Conservation (phyloP, 37 sponge, comb jelly and placozoan species). For the Axinella damicornis region DNA sequence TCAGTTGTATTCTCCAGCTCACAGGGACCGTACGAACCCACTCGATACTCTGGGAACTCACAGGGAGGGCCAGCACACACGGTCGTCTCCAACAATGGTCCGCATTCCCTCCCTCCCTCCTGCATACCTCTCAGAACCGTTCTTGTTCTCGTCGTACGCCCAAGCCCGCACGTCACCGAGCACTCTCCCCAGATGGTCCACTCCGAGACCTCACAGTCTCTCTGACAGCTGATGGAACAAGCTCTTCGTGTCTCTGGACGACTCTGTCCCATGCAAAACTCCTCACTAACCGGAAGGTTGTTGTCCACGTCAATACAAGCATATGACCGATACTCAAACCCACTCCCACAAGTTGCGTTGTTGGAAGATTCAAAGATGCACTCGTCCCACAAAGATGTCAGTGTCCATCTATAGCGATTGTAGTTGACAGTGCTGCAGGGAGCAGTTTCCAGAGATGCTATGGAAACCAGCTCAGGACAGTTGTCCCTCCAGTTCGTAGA, state of each 20-base stretch:
- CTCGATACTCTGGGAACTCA: background rate
- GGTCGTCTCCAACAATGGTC: constrained; percentile 3
- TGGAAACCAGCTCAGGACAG: constrained; percentile 22
- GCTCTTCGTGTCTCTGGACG: no score
- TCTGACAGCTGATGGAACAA: constrained; percentile 20
- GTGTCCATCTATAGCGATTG: background rate
- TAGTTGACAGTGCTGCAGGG: background rate
- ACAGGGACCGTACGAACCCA: constrained; percentile 4
- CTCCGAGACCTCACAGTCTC: constrained; percentile 4
- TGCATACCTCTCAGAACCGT: background rate
- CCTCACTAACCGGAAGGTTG: background rate
- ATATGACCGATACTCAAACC: background rate
- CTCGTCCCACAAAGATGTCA: background rate
- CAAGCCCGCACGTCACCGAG: constrained; percentile 29
- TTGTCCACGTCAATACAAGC: background rate
- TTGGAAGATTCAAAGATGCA: constrained; percentile 19
- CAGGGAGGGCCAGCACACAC: constrained; percentile 21
- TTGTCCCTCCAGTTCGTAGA: background rate
- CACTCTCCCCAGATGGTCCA: constrained; percentile 38
- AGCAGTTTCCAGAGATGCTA: background rate
- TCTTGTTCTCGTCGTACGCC: constrained; percentile 11
- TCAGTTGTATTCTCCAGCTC: background rate
- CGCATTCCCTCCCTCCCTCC: constrained; percentile 17
- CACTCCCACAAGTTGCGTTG: constrained; percentile 31
- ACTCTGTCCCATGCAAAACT: constrained; percentile 15